Evolutionary conservation across 2,888 invertebrate genomes (phyloP), one percentile per base, ranked within the genome.

Genomic region (Drosophila austrosaltans): DNA sequence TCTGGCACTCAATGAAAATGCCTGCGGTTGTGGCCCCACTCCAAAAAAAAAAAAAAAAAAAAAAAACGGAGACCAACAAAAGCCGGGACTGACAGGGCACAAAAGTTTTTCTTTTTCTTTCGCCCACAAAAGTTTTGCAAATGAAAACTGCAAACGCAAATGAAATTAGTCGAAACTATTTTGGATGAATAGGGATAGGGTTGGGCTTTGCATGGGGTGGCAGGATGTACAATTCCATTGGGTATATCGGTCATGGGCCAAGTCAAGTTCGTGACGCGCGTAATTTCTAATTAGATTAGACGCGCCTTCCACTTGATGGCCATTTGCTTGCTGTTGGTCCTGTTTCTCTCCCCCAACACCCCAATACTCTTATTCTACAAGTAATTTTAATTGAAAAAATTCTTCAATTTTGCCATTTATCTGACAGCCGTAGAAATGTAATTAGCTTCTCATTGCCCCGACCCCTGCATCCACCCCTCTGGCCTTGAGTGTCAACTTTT

Each of bases 191-290:
- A 65, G 64, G 64, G 10, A 48, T 48, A 25, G 48, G 22, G 36
- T 36, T 36, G 10, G 36, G 36, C 22, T 48, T 48, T 48, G 3
- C 22, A 48, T 4, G 48, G 16, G 10, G 3, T 48, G 22, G 48
- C 22, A 48, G 25, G n/a, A 40, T n/a, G 72, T 62, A 62, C 56
- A 63, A 71, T 79, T 79, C 64, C 76, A 67, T 65, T 66, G 71
- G 72, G 40, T 56, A 32, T 25, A 63, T 63, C 56, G 30, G 32
- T 53, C 32, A 53, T 32, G 36, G 28, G 57, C 66, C 65, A 57
- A 86, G 82, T 83, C 89, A 84, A 85, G 89, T 87, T 89, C 89
- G 85, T 85, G 85, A 89, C 89, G 82, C 76, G 87, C 87, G 82
- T 80, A 74, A 85, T 85, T 85, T 87, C 82, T 89, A 85, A 89